These are phyloP conservation scores for Hycleus phaleratus DNA, from an alignment of 1,140 invertebrate species.

Conservation along the genomic window DNA sequence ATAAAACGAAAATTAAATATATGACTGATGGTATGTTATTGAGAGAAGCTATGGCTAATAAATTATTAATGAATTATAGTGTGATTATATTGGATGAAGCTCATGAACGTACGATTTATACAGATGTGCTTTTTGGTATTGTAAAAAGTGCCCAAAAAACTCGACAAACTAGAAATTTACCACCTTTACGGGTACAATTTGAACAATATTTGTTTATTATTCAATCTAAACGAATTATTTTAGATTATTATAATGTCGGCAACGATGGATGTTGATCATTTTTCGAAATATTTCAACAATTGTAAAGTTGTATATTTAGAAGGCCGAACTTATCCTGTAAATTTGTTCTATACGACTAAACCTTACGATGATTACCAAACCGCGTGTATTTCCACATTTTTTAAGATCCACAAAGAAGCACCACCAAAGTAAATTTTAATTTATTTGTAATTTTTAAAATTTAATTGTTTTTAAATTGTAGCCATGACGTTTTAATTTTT, in stretches of 20 bases:
- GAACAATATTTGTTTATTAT: background rate
- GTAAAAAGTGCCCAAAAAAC: constrained; percentile 70
- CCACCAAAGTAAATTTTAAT: constrained; percentile 60
- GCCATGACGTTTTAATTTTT: constrained; percentile 92
- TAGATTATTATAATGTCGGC: constrained; percentile 87
- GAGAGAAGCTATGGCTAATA: constrained; percentile 74
- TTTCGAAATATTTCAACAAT: constrained; percentile 83
- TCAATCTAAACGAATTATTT: constrained; percentile 11
- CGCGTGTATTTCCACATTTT: constrained; percentile 74
- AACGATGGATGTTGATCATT: constrained; percentile 91
- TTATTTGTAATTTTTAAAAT: constrained; percentile 2
- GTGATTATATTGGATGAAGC: constrained; percentile 94
- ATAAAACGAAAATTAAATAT: constrained; percentile 76
- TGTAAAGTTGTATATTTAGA: constrained; percentile 81
- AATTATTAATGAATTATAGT: constrained; percentile 65
- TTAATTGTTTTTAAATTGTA: constrained; percentile 41
- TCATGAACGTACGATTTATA: constrained; percentile 93
- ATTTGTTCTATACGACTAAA: constrained; percentile 67
- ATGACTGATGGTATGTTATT: constrained; percentile 94
- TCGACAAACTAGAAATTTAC: constrained; percentile 51
- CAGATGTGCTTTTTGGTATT: constrained; percentile 85
- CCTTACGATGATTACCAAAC: constrained; percentile 80
- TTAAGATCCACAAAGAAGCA: constrained; percentile 81
- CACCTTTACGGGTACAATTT: constrained; percentile 55
- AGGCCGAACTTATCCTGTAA: constrained; percentile 80